Conservation (phyloP, 1,140 invertebrate genomes). For the Trypoxylus dichotomus region DNA sequence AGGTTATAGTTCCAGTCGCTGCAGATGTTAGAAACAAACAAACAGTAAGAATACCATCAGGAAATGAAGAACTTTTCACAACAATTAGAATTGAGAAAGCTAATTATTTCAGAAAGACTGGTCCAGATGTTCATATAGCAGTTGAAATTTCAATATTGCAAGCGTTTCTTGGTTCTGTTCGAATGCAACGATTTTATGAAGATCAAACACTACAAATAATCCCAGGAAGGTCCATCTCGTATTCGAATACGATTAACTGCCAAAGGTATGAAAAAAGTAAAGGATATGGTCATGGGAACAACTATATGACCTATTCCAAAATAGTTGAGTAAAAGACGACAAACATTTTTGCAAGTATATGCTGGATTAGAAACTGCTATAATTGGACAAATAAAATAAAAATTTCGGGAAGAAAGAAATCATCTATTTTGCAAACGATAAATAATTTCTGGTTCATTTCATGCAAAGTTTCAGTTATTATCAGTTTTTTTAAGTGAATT, state of each 20-base stretch:
- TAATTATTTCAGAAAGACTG: constrained; percentile 89
- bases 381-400: constrained; percentile 85
- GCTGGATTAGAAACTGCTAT: constrained; percentile 89
- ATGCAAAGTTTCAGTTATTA: no score
- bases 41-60: constrained; percentile 90
- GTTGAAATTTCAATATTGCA: constrained; percentile 85
- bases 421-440: no score
- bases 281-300: constrained; percentile 92
- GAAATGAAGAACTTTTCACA: constrained; percentile 88
- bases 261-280: constrained; percentile 93
- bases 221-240: constrained; percentile 91
- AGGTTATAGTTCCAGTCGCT: constrained; percentile 92
- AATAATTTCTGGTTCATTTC: no score
- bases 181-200: constrained; percentile 93
- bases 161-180: constrained; percentile 87
- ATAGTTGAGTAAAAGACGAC: constrained; percentile 77
- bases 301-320: constrained; percentile 88
- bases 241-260: constrained; percentile 77
- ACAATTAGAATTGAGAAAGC: constrained; percentile 92
- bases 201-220: constrained; percentile 87
- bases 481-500: no score
- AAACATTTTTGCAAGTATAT: constrained; percentile 80
- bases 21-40: constrained; percentile 97
- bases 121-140: constrained; percentile 92
- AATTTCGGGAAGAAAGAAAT: no score